Base-by-base conservation (phyloP, 2,797 vertebrate species). In the Masticophis lateralis region DNA sequence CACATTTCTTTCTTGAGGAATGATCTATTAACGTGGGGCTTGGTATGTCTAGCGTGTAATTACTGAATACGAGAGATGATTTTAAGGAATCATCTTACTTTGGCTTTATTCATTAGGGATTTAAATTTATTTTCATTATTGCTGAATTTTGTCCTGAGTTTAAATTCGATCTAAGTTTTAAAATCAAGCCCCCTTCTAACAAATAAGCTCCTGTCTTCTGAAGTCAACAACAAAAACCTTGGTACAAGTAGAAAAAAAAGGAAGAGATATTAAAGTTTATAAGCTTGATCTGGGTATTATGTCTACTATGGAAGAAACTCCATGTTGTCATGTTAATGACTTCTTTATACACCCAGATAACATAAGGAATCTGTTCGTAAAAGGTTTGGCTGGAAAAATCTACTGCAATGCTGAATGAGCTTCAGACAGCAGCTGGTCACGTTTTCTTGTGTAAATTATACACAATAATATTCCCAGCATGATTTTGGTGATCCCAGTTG, bases 401-500 rank as follows among this genome's bases (percentile, higher is more conserved):
- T 22, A 22, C 59, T 13, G 28, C 53, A 90, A 61, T 91, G 92
- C 93, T 79, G 89, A 95, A 86, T 56, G 61, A 83, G 87, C 55
- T 92, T 92, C 79, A 91, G 43, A 87, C 86, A 55, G 11, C 87
- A 53, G 27, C 25, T 69, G 91, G 79, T 74, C 47, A 12, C 0
- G 0, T 63, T 90, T 87, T 74, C 92, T 90, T 53, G 87, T 86
- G 86, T 87, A 89, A 93, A 37, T 32, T 51, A 22, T 87, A 14
- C 92, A 91, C 86, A 61, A 89, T 66, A 94, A 92, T 13, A 51
- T 89, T 89, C 89, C 90, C 88, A 87, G 61, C 89, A 63, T 60
- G 87, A 90, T 92, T 95, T 93, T n/a, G 88, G 86, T 61, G 87
- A 91, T 63, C 32, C 79, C 74, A 83, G 20, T 83, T 83, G 37